Conservation (phyloP, 1,140 invertebrate species). For the Thereuonema tuberculata region DNA sequence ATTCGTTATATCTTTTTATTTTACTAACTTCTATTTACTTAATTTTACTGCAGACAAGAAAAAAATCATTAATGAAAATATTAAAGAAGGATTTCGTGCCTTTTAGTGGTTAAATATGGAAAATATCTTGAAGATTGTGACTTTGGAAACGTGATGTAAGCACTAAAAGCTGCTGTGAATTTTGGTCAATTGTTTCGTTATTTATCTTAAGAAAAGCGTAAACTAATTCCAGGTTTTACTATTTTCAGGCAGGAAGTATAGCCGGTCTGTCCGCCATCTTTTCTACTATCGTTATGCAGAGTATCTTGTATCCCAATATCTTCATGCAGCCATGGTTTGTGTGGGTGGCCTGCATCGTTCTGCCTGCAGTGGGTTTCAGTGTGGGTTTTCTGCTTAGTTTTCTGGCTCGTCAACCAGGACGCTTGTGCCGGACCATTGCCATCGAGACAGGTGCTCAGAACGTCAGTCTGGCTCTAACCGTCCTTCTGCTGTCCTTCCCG, state of each 20-base stretch:
- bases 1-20: too few relatives aligned
- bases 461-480: constrained; percentile 26
- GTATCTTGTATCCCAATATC: constrained; percentile 24
- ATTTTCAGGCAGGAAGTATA: constrained; percentile 22
- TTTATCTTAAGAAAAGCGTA: too few relatives aligned
- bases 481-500: constrained; percentile 23
- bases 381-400: constrained; percentile 28
- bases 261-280: constrained; percentile 20
- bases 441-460: constrained; percentile 36
- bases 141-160: too few relatives aligned
- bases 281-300: constrained; percentile 17
- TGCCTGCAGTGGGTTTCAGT: constrained; percentile 30
- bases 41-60: too few relatives aligned
- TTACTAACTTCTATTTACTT: too few relatives aligned
- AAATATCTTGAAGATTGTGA: too few relatives aligned
- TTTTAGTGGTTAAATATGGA: too few relatives aligned
- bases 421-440: constrained; percentile 28
- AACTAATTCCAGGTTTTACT: too few relatives aligned
- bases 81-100: too few relatives aligned
- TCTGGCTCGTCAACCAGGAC: constrained; percentile 23
- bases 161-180: too few relatives aligned
- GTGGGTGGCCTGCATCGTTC: constrained; percentile 25
- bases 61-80: too few relatives aligned
- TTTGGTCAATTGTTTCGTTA: too few relatives aligned
- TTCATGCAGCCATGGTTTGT: constrained; percentile 25